Percentiles rank a stretch among this genome's conserved stretches.
Conservation (phyloP, 2,888 invertebrate genomes). For the Octonoba sinensis region DNA sequence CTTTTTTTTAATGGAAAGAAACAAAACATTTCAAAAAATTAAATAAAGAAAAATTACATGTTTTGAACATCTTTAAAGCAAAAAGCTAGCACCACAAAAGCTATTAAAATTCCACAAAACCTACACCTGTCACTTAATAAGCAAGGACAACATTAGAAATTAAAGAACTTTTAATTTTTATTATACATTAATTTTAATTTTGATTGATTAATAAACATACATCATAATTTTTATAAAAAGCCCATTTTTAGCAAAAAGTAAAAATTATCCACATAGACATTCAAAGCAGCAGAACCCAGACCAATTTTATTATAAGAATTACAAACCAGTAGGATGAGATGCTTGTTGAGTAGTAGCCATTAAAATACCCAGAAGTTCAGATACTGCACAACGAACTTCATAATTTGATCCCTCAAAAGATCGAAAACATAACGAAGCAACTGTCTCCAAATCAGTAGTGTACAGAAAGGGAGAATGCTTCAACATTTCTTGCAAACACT, state of each 20-base stretch:
- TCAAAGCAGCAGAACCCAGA: too few species aligned
- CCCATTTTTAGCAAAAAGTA: background rate
- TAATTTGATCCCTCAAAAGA: conserved; percentile 93
- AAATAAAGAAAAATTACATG: too few species aligned
- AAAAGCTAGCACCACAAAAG: too few species aligned
- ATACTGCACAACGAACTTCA: conserved; percentile 91
- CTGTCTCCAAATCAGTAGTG: conserved; percentile 90
- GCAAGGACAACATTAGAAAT: too few species aligned
- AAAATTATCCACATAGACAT: background rate
- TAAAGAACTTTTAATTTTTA: too few species aligned
- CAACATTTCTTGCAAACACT: conserved; percentile 89
- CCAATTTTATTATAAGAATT: background rate
- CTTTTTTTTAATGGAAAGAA: too few species aligned
- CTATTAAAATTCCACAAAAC: too few species aligned
- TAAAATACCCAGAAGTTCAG: conserved; percentile 89
- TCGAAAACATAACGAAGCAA: conserved; percentile 90
- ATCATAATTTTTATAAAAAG: background rate
- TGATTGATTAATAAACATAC: too few species aligned
- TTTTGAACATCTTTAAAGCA: too few species aligned
- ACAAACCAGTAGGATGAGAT: conserved; percentile 66
- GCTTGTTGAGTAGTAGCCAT: conserved; percentile 86
- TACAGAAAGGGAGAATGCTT: conserved; percentile 86
- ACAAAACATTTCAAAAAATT: too few species aligned
- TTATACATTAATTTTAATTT: too few species aligned
- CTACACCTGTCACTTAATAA: too few species aligned